Evolutionary conservation across 2,797 vertebrate species (phyloP).

Genomic region (Scomberomorus guttatus): DNA sequence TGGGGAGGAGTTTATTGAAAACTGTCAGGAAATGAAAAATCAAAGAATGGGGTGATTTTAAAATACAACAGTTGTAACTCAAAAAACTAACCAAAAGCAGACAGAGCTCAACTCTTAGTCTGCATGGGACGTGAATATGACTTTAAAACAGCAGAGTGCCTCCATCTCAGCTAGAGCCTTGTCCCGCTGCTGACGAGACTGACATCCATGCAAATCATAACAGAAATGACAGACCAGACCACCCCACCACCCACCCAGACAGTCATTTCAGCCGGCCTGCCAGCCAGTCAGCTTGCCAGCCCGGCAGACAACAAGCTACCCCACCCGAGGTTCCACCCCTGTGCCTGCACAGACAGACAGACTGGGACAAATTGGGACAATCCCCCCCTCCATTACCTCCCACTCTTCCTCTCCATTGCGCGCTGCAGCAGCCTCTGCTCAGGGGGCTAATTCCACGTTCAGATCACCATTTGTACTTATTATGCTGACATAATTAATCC

Average conservation of each 20-base stretch:
- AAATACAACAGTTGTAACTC: slow-evolving; percentile 8
- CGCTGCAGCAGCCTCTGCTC: slow-evolving; percentile 80
- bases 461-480: slow-evolving; percentile 91
- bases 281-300: slow-evolving; percentile 63
- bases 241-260: slow-evolving; percentile 58
- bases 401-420: slow-evolving; percentile 77
- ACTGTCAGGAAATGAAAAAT: slow-evolving; percentile 37
- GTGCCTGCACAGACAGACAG: slow-evolving; percentile 78
- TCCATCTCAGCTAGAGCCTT: slow-evolving; percentile 67
- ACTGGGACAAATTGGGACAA: slow-evolving; percentile 86
- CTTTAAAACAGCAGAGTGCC: slow-evolving; percentile 38
- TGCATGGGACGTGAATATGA: slow-evolving; percentile 29
- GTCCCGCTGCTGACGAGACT: slow-evolving; percentile 71
- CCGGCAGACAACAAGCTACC: slow-evolving; percentile 64
- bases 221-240: slow-evolving; percentile 76
- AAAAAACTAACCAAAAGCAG: background rate
- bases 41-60: slow-evolving; percentile 35
- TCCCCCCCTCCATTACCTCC: slow-evolving; percentile 69
- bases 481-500: slow-evolving; percentile 90
- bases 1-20: slow-evolving; percentile 35
- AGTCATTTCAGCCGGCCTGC: slow-evolving; percentile 50
- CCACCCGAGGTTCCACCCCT: slow-evolving; percentile 74
- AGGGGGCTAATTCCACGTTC: slow-evolving; percentile 89
- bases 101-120: background rate
- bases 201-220: slow-evolving; percentile 86